These are phyloP conservation scores for Desmophyllum pertusum DNA, from an alignment of 92 coral and sea anemone species.

Conservation along the genomic window DNA sequence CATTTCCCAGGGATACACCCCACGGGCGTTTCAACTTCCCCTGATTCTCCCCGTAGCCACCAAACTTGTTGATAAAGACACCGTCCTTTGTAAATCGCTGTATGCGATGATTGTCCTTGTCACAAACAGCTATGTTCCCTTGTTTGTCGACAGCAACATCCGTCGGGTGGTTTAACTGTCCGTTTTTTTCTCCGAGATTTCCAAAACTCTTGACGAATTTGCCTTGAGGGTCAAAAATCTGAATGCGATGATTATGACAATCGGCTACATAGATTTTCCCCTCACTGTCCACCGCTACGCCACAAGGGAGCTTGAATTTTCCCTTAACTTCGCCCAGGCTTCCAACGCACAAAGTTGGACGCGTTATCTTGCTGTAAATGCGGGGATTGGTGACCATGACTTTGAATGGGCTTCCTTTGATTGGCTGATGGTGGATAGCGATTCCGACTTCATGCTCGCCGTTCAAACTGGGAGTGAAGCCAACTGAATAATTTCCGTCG, in stretches of 20 bases:
- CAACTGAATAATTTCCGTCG: slow-evolving; percentile 81
- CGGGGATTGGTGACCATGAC: slow-evolving; percentile 87
- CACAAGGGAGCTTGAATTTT: slow-evolving; percentile 90
- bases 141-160: slow-evolving; percentile 84
- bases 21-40: slow-evolving; percentile 92
- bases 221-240: slow-evolving; percentile 81
- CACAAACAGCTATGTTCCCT: slow-evolving; percentile 84
- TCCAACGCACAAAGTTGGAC: slow-evolving; percentile 74
- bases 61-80: slow-evolving; percentile 84
- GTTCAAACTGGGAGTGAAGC: slow-evolving; percentile 74
- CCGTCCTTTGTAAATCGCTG: slow-evolving; percentile 92
- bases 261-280: slow-evolving; percentile 89
- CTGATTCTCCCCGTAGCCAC: slow-evolving; percentile 75
- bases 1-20: slow-evolving; percentile 84
- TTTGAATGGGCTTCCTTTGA: slow-evolving; percentile 80
- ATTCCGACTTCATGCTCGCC: slow-evolving; percentile 80
- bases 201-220: slow-evolving; percentile 85
- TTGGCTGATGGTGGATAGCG: slow-evolving; percentile 77
- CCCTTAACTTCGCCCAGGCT: slow-evolving; percentile 73
- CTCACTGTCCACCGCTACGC: slow-evolving; percentile 84
- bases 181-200: slow-evolving; percentile 81
- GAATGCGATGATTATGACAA: slow-evolving; percentile 94
- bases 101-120: slow-evolving; percentile 92
- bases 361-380: slow-evolving; percentile 68
- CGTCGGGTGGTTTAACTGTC: slow-evolving; percentile 93